These are phyloP conservation scores for Caenorhabditis briggsae DNA, from an alignment of 1,140 invertebrate species.

Conservation along the genomic window DNA sequence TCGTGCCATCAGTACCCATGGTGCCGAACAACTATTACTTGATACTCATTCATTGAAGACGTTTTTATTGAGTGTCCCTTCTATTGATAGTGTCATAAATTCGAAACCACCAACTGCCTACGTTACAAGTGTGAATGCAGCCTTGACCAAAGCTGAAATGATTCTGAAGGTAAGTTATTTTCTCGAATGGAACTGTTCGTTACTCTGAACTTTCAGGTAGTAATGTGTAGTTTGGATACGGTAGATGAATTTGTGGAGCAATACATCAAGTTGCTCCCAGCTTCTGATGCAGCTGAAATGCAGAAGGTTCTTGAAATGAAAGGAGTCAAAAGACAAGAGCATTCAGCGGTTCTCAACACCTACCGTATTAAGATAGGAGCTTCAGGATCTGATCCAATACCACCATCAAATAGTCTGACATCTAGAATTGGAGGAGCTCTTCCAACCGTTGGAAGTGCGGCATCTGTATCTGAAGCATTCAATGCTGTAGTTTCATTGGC, in stretches of 20 bases:
- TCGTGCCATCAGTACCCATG: constrained; percentile 85
- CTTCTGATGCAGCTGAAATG: constrained; percentile 90
- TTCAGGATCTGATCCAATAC: constrained; percentile 20
- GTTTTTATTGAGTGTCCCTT: constrained; percentile 92
- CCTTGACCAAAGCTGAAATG: constrained; percentile 98
- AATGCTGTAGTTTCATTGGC: constrained; percentile 71
- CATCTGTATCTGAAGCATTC: constrained; percentile 50
- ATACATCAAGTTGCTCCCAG: constrained; percentile 89
- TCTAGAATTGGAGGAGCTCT: constrained; percentile 37
- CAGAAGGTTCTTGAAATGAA: constrained; percentile 98
- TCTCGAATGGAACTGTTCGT: neutral
- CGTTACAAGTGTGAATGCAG: constrained; percentile 90
- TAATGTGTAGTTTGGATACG: constrained; percentile 92
- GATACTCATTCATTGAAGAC: constrained; percentile 98
- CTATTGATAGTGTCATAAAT: constrained; percentile 85
- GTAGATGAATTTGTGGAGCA: constrained; percentile 87
- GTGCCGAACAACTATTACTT: constrained; percentile 94
- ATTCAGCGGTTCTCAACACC: constrained; percentile 69
- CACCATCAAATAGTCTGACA: constrained; percentile 61
- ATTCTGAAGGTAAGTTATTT: constrained; percentile 86
- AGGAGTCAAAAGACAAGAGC: constrained; percentile 78
- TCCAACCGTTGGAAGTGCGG: constrained; percentile 27
- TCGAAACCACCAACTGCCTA: constrained; percentile 80
- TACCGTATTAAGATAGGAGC: constrained; percentile 65
- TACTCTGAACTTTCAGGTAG: constrained; percentile 79